A percentile compares a stretch with the other conserved stretches of the same genome.
phyloP scores from a whole-genome alignment of 2,797 vertebrate species.

The Anableps anableps region DNA sequence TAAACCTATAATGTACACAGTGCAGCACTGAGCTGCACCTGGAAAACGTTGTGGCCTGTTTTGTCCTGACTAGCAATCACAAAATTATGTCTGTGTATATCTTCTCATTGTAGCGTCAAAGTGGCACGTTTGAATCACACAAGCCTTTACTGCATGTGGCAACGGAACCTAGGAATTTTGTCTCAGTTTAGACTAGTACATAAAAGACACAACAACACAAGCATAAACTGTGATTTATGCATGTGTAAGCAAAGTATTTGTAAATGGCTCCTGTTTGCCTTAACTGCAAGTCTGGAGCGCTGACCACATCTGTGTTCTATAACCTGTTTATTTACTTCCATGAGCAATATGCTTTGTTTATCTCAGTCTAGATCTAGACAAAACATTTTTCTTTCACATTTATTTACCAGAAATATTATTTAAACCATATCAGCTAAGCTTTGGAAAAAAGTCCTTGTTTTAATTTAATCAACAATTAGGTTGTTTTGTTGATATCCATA shows the following conservation, averaged over 20 bases:
- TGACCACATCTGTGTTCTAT: slow-evolving; percentile 64
- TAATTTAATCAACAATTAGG: neutral
- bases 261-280: slow-evolving; percentile 59
- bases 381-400: slow-evolving; percentile 48
- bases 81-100: slow-evolving; percentile 65
- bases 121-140: slow-evolving; percentile 65
- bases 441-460: neutral
- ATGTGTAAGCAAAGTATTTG: slow-evolving; percentile 67
- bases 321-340: slow-evolving; percentile 39
- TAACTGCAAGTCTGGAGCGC: slow-evolving; percentile 64
- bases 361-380: slow-evolving; percentile 51
- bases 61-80: slow-evolving; percentile 69
- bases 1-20: slow-evolving; percentile 56
- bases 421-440: neutral
- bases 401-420: slow-evolving; percentile 16
- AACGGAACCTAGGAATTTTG: slow-evolving; percentile 61
- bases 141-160: slow-evolving; percentile 50
- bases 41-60: slow-evolving; percentile 66
- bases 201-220: slow-evolving; percentile 74
- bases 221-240: slow-evolving; percentile 70
- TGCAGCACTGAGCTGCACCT: slow-evolving; percentile 53
- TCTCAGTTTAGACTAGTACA: slow-evolving; percentile 74
- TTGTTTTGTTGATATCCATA: neutral
- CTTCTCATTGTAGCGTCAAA: slow-evolving; percentile 63
- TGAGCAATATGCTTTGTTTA: slow-evolving; percentile 48